Percentiles rank a stretch among this genome's conserved stretches.
phyloP scores from a whole-genome alignment of 2,888 invertebrate genomes.

The Platycnemis pennipes region DNA sequence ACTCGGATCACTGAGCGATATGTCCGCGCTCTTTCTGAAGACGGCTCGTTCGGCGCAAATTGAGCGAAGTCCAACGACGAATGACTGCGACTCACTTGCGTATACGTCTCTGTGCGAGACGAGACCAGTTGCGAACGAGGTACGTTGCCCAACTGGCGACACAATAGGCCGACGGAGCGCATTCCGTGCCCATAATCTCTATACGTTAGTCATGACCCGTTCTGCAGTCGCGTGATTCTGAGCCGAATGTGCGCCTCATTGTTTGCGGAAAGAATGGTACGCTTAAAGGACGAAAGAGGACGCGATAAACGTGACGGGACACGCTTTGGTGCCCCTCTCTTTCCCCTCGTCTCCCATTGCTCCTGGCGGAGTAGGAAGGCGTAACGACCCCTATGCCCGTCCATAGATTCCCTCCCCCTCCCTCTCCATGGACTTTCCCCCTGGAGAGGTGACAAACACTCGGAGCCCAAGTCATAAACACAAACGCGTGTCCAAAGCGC shows the following conservation, averaged over 20 bases:
- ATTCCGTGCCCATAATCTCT: neutral
- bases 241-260: neutral
- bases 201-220: neutral
- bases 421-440: neutral
- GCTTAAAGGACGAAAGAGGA: neutral
- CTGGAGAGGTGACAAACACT: neutral
- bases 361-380: neutral
- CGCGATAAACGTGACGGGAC: neutral
- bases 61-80: too few species aligned
- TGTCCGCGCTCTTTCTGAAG: too few species aligned
- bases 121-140: neutral
- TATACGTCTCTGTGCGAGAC: too few species aligned
- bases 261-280: neutral
- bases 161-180: neutral
- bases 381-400: too few species aligned
- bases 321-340: neutral
- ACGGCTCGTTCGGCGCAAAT: too few species aligned
- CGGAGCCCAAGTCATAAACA: neutral
- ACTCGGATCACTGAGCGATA: too few species aligned
- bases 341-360: neutral
- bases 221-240: neutral
- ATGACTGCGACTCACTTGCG: too few species aligned
- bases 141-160: neutral
- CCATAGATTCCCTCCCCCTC: neutral
- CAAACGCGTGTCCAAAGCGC: neutral